Evolutionary conservation across 1,140 invertebrate species (phyloP).

Genomic region (Heliothis subflexa): DNA sequence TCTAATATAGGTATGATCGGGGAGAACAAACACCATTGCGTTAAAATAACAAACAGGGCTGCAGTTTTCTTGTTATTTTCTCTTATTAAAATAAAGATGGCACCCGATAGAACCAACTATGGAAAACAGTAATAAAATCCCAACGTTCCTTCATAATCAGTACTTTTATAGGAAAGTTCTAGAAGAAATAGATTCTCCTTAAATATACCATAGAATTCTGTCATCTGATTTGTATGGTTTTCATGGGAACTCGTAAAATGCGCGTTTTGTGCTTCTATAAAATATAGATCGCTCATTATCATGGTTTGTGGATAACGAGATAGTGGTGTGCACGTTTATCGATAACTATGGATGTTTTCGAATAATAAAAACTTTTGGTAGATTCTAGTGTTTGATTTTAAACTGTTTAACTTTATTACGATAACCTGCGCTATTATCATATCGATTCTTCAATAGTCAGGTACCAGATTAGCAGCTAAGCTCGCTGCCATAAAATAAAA

Average conservation of each 20-base stretch:
- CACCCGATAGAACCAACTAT: neutral
- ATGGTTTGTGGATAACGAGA: slow-evolving; percentile 28
- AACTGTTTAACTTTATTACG: neutral
- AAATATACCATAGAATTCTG: slow-evolving; percentile 6
- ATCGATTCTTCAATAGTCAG: no score
- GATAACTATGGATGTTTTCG: neutral
- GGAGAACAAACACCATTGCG: no score
- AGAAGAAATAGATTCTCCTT: neutral
- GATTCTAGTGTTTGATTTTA: no score
- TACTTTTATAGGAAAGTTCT: neutral
- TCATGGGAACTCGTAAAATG: slow-evolving; percentile 22
- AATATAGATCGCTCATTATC: slow-evolving; percentile 45
- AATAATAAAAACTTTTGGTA: neutral
- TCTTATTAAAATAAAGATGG: no score
- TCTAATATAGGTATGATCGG: no score
- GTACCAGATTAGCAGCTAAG: no score
- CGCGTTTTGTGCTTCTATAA: slow-evolving; percentile 35
- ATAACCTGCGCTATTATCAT: no score
- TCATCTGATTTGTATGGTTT: slow-evolving; percentile 27
- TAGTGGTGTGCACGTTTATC: slow-evolving; percentile 21
- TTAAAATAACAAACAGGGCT: no score
- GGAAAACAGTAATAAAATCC: neutral
- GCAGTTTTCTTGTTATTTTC: neutral
- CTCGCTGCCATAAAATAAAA: no score
- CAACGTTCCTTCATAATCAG: neutral